Evolutionary conservation across 1,140 invertebrate genomes (phyloP).

Genomic region (Araneus ventricosus): DNA sequence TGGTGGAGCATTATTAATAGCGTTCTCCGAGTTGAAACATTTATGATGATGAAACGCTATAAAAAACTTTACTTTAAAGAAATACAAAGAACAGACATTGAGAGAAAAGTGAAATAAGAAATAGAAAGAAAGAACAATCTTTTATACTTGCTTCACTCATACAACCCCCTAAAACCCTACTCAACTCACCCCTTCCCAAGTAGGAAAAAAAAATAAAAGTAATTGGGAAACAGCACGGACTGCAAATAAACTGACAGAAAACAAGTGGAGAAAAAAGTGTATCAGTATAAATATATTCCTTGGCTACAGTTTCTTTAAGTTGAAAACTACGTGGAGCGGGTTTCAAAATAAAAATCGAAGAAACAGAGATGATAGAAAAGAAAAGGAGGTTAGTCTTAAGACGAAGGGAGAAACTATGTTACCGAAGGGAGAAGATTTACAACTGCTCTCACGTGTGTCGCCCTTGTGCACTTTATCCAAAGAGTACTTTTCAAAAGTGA

Average conservation of each 20-base stretch:
- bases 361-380: slow-evolving; percentile 20
- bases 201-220: slow-evolving; percentile 17
- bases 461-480: slow-evolving; percentile 32
- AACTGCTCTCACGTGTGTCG: slow-evolving; percentile 41
- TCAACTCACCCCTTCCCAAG: background rate
- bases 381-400: slow-evolving; percentile 26
- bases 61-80: background rate
- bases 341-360: slow-evolving; percentile 57
- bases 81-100: background rate
- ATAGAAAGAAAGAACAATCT: background rate
- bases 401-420: slow-evolving; percentile 35
- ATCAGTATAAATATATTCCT: slow-evolving; percentile 55
- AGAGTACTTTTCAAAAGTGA: slow-evolving; percentile 26
- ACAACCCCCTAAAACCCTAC: background rate
- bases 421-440: slow-evolving; percentile 52
- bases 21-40: background rate
- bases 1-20: background rate
- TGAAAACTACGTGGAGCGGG: slow-evolving; percentile 59
- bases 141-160: slow-evolving; percentile 27
- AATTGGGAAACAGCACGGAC: slow-evolving; percentile 58
- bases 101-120: slow-evolving; percentile 34
- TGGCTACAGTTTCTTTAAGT: slow-evolving; percentile 44
- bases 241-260: slow-evolving; percentile 66
- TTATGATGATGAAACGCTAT: slow-evolving; percentile 3
- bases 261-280: slow-evolving; percentile 55